Conservation (phyloP, 2,888 invertebrate species). For the Globia sparganii region DNA sequence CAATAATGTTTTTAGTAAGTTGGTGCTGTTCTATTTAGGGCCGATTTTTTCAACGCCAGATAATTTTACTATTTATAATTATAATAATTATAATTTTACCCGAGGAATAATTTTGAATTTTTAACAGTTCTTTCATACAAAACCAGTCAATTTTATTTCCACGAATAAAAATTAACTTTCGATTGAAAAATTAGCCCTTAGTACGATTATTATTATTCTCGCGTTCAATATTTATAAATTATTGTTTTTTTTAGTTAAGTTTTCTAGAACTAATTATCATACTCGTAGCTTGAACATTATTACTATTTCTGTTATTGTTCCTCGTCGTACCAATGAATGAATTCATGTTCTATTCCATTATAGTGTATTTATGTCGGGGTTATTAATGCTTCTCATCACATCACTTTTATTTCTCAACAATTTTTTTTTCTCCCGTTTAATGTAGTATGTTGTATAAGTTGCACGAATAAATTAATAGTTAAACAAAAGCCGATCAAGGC, state of each 20-base stretch:
- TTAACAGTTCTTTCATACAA: too few species aligned
- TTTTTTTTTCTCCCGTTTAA: conserved; percentile 22
- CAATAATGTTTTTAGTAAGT: conserved; percentile 46
- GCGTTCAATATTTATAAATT: not conserved
- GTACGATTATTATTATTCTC: not conserved
- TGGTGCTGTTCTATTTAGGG: not conserved
- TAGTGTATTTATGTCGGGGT: conserved; percentile 4
- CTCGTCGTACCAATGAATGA: not conserved
- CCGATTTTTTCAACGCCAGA: too few species aligned
- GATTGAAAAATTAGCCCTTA: not conserved
- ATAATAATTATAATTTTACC: too few species aligned
- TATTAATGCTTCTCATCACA: conserved; percentile 32
- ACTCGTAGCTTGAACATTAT: not conserved
- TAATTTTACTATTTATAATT: too few species aligned
- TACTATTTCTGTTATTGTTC: conserved; percentile 8
- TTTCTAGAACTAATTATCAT: conserved; percentile 3
- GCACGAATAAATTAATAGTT: conserved; percentile 38
- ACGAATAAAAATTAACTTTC: too few species aligned
- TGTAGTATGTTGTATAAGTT: conserved; percentile 51
- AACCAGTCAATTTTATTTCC: too few species aligned
- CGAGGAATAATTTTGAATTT: too few species aligned
- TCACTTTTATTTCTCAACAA: conserved; percentile 15
- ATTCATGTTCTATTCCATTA: not conserved
- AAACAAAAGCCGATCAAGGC: conserved; percentile 48
- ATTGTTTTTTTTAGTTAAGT: not conserved